These are phyloP conservation scores for Scortum barcoo DNA, from an alignment of 2,113 vertebrate genomes.

Conservation along the genomic window DNA sequence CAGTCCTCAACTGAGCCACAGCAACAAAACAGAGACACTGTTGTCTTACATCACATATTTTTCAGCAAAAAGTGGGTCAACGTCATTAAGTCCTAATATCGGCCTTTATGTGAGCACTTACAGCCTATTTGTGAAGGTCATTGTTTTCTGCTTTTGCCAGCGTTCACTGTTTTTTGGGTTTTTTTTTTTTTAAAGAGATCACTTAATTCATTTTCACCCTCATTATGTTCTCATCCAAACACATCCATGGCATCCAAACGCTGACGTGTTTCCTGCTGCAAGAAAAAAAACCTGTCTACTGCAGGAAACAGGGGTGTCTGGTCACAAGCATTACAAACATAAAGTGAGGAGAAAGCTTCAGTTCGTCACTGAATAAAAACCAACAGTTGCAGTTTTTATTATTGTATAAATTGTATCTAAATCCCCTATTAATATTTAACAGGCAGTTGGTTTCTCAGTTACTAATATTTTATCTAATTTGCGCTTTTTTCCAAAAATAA, in stretches of 20 bases:
- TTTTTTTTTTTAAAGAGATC: too few relatives aligned
- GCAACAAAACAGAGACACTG: constrained; percentile 40
- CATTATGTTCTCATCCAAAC: not conserved
- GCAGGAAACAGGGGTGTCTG: not conserved
- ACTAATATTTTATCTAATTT: not conserved
- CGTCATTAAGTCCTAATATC: constrained; percentile 59
- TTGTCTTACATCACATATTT: constrained; percentile 49
- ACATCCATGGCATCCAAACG: constrained; percentile 7
- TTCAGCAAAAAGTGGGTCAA: constrained; percentile 72
- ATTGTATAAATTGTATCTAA: not conserved
- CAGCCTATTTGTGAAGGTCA: constrained; percentile 1
- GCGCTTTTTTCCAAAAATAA: not conserved
- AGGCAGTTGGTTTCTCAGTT: not conserved
- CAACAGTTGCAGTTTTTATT: not conserved
- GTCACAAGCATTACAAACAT: not conserved
- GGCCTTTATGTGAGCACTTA: constrained; percentile 57
- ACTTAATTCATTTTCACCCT: not conserved
- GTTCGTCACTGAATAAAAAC: not conserved
- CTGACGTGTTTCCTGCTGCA: not conserved
- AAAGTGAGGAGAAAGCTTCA: not conserved
- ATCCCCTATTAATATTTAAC: not conserved
- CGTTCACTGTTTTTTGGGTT: not conserved
- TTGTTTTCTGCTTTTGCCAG: constrained; percentile 33
- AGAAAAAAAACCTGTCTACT: not conserved
- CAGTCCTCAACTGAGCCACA: constrained; percentile 16